Evolutionary conservation across 2,797 vertebrate species (phyloP).

Genomic region (Melanogrammus aeglefinus): DNA sequence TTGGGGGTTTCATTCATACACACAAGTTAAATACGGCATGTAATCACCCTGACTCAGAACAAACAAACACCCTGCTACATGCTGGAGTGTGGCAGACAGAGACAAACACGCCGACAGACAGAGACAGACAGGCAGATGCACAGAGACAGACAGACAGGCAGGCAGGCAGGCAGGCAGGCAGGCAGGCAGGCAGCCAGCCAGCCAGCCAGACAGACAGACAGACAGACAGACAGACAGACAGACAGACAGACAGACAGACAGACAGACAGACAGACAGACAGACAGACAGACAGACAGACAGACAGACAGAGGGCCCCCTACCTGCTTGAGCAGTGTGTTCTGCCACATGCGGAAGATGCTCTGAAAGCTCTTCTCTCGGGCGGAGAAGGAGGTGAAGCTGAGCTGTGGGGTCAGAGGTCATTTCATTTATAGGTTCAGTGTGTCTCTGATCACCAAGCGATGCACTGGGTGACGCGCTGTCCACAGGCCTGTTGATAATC

Average conservation of each 20-base stretch:
- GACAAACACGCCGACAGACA: not conserved
- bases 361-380: conserved; percentile 88
- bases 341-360: conserved; percentile 91
- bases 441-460: not conserved
- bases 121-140: no score
- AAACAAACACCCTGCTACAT: not conserved
- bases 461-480: not conserved
- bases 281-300: not conserved
- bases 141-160: not conserved
- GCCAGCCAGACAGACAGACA: not conserved
- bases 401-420: conserved; percentile 64
- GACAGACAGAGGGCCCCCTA: conserved; percentile 48
- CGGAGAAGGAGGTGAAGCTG: conserved; percentile 90
- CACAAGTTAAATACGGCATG: not conserved
- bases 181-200: not conserved
- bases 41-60: not conserved
- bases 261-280: no score
- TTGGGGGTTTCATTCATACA: not conserved
- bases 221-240: no score
- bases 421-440: not conserved
- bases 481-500: not conserved
- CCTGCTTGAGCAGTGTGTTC: conserved; percentile 86
- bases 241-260: no score
- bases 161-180: no score
- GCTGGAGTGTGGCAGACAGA: not conserved